phyloP scores from a whole-genome alignment of 2,113 vertebrate genomes.

The Sylvia atricapilla region DNA sequence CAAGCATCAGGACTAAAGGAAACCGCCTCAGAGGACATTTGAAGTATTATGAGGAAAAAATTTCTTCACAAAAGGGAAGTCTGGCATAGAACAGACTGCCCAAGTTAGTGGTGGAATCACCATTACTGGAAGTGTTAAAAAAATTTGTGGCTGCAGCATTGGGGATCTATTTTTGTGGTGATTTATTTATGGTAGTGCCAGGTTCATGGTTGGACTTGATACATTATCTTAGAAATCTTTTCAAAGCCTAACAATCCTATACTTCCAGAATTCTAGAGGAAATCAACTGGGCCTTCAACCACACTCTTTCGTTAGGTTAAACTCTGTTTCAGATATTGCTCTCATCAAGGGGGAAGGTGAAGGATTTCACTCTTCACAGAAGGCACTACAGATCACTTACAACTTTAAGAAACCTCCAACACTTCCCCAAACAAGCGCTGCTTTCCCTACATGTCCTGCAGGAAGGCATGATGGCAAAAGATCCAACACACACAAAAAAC shows the following conservation, averaged over 20 bases:
- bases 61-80: neutral
- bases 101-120: neutral
- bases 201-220: neutral
- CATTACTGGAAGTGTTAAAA: neutral
- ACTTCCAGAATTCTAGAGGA: neutral
- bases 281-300: neutral
- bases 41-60: neutral
- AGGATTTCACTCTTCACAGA: neutral
- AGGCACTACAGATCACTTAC: neutral
- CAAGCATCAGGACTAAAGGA: neutral
- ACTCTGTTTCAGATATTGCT: neutral
- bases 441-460: neutral
- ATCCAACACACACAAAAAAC: neutral
- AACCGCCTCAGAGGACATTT: neutral
- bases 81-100: neutral
- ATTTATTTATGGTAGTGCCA: neutral
- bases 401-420: neutral
- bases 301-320: neutral
- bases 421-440: rapidly evolving
- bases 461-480: neutral
- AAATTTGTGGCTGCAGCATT: neutral
- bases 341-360: neutral
- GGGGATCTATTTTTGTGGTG: neutral
- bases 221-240: neutral
- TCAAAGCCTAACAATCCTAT: neutral